These are phyloP conservation scores for Callyntrura sp. DNA, from an alignment of 2,888 invertebrate species.

Conservation along the genomic window DNA sequence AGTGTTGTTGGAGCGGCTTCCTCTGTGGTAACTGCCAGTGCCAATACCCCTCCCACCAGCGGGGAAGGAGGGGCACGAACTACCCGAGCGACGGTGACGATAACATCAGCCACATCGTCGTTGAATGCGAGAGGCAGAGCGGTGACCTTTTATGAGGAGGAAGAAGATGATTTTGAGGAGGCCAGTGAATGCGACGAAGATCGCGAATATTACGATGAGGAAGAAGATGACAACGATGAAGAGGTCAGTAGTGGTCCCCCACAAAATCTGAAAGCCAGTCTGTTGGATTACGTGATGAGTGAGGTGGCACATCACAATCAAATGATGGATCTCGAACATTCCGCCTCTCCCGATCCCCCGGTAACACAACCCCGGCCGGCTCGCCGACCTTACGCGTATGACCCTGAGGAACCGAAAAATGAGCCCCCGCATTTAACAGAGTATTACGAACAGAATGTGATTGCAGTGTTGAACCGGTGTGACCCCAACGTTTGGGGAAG, in stretches of 20 bases:
- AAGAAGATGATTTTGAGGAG: slow-evolving; percentile 3
- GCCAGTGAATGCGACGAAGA: too few relatives aligned
- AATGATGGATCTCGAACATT: slow-evolving; percentile 77
- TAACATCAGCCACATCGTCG: background rate
- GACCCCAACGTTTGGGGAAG: slow-evolving; percentile 76
- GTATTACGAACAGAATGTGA: slow-evolving; percentile 77
- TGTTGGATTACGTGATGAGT: slow-evolving; percentile 70
- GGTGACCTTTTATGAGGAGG: slow-evolving; percentile 19
- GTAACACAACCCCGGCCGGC: slow-evolving; percentile 54
- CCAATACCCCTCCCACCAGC: background rate
- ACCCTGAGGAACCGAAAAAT: slow-evolving; percentile 71
- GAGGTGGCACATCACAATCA: slow-evolving; percentile 50
- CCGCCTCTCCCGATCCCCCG: too few relatives aligned
- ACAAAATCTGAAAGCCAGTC: slow-evolving; percentile 43
- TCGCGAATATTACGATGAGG: background rate
- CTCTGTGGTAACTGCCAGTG: background rate
- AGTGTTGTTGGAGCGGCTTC: background rate
- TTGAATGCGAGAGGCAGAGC: slow-evolving; percentile 42
- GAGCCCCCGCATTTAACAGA: slow-evolving; percentile 78
- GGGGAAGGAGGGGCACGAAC: background rate
- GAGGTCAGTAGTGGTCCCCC: slow-evolving; percentile 41
- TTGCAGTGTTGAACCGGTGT: slow-evolving; percentile 79
- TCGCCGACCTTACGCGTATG: slow-evolving; percentile 62
- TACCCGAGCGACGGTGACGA: background rate
- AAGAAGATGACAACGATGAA: slow-evolving; percentile 45